Base-by-base conservation (phyloP, 2,797 vertebrate species). In the Sitta carolinensis region DNA sequence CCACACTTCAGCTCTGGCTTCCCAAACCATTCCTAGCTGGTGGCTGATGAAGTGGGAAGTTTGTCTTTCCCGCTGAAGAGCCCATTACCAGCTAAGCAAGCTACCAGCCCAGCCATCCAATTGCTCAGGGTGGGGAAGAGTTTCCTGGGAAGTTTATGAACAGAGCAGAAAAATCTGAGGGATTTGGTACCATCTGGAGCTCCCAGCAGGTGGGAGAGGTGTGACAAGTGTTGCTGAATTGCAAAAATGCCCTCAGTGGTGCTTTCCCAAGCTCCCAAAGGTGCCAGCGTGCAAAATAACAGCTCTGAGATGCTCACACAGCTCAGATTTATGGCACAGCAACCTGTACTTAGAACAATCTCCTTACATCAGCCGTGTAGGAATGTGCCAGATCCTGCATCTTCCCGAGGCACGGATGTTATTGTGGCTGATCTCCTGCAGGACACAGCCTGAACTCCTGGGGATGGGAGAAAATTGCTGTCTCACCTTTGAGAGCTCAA, bases 351-450 rank as follows among this genome's bases (percentile, higher is more conserved):
- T 84, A 29, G n/a, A 61, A n/a, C 26, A 12, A 32, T 43, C 61
- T 62, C 2, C 0, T 89, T 64, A 76, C 27, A 1, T 94, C 81
- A 92, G 72, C 64, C 38, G 0, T 1, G 0, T 10, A 42, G 79
- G 79, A 78, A 78, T 78, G 67, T 83, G 68, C 79, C 55, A 57
- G 58, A 21, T 87, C 74, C 75, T 87, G 78, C 64, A 8, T 54
- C 64, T 81, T 78, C 58, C 69, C 0, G 0, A 57, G 77, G 38
- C 57, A 57, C 1, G 0, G 69, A 42, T 0, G 0, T 70, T 78
- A 43, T 20, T 12, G 0, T 13, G 34, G 47, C 54, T 74, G 34
- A 38, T 50, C 54, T 87, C 26, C 26, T 30, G 30, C 9, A 2
- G 77, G 59, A 25, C 58, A 26, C 59, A 82, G 66, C 32, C 69